Evolutionary conservation across 2,888 invertebrate genomes (phyloP).

Genomic region (Nomada fucata): DNA sequence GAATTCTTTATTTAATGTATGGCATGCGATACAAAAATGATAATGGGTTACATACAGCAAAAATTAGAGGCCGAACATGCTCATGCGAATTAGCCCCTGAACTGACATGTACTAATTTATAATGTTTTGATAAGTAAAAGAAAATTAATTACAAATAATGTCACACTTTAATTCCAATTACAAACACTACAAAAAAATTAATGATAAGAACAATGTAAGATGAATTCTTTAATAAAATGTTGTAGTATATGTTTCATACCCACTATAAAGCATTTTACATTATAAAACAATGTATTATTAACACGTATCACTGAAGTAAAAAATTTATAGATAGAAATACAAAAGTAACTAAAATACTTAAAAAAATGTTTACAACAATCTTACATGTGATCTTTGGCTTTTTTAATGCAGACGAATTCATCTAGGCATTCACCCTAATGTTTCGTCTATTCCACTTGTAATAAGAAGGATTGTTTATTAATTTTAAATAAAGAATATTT

Average conservation of each 20-base stretch:
- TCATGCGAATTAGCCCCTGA: constrained; percentile 72
- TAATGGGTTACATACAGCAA: constrained; percentile 69
- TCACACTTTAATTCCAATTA: constrained; percentile 22
- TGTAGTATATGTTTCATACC: constrained; percentile 24
- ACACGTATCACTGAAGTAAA: constrained; percentile 14
- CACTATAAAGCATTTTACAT: constrained; percentile 39
- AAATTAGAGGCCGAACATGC: constrained; percentile 77
- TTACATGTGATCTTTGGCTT: constrained; percentile 50
- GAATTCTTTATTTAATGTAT: constrained; percentile 80
- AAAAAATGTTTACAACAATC: constrained; percentile 31
- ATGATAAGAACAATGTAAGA: constrained; percentile 25
- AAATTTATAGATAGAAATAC: constrained; percentile 24
- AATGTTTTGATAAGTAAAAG: constrained; percentile 33
- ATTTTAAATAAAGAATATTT: neutral
- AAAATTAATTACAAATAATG: constrained; percentile 13
- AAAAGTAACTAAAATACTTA: constrained; percentile 21
- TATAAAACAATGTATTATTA: constrained; percentile 26
- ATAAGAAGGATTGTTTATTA: constrained; percentile 10
- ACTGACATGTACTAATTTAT: constrained; percentile 42
- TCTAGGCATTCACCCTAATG: neutral
- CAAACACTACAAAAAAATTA: constrained; percentile 18
- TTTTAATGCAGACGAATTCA: constrained; percentile 1
- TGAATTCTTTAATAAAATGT: constrained; percentile 45
- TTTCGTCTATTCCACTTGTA: constrained; percentile 8
- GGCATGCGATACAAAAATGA: constrained; percentile 81